A percentile compares a stretch with the other conserved stretches of the same genome.
Evolutionary conservation across 2,888 invertebrate genomes (phyloP).

Genomic region (Alcis repandata): DNA sequence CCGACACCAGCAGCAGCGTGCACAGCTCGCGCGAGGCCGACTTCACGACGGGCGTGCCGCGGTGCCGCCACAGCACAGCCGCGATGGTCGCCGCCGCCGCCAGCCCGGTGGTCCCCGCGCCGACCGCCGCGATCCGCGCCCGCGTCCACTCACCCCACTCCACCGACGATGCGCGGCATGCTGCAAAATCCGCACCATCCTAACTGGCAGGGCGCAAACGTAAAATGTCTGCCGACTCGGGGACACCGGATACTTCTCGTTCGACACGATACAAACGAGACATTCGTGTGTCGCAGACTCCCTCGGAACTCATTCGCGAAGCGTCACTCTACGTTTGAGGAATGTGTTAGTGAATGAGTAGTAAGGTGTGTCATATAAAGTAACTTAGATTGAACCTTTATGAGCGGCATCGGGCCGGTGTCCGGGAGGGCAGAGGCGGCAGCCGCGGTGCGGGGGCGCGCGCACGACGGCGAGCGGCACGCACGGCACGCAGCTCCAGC

Average conservation of each 20-base stretch:
- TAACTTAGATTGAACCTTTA: background rate
- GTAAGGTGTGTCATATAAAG: too few relatives aligned
- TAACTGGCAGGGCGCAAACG: too few relatives aligned
- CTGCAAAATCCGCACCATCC: background rate
- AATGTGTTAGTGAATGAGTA: too few relatives aligned
- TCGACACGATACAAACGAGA: too few relatives aligned
- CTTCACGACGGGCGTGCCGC: conserved; percentile 91
- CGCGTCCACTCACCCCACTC: background rate
- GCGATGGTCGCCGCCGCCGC: conserved; percentile 73
- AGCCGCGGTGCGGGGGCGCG: background rate
- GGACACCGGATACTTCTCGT: too few relatives aligned
- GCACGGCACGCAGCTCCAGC: conserved; percentile 92
- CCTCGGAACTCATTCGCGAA: too few relatives aligned
- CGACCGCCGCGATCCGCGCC: background rate
- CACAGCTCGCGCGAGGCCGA: conserved; percentile 88
- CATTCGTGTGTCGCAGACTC: too few relatives aligned
- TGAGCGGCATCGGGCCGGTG: background rate
- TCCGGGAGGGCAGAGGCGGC: background rate
- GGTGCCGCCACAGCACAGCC: conserved; percentile 83
- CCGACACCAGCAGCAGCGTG: conserved; percentile 88
- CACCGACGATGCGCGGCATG: background rate
- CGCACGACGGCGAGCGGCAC: conserved; percentile 70
- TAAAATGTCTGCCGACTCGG: too few relatives aligned
- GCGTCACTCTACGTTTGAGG: too few relatives aligned
- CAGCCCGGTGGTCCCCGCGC: background rate